Evolutionary conservation across 2,888 invertebrate genomes (phyloP).

Genomic region (Diplolepis rosae): DNA sequence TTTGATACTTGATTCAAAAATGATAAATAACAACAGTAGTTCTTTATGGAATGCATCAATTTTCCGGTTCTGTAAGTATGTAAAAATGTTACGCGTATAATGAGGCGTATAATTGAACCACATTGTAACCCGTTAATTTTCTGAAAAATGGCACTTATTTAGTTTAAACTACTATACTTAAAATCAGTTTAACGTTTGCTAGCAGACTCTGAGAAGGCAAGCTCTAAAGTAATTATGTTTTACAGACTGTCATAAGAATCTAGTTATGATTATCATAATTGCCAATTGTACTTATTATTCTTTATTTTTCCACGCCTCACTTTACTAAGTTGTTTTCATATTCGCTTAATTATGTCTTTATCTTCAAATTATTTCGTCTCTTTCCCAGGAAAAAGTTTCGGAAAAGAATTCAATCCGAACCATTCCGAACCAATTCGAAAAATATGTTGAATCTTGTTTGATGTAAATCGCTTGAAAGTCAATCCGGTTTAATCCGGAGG

Average conservation of each 20-base stretch:
- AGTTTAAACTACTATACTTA: not conserved
- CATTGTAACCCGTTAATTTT: not conserved
- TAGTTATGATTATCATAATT: conserved; percentile 7
- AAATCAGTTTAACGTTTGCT: not conserved
- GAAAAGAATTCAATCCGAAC: too few relatives aligned
- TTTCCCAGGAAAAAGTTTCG: too few relatives aligned
- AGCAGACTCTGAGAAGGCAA: not conserved
- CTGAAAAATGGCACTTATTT: not conserved
- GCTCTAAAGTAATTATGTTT: conserved; percentile 5
- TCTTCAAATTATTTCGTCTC: not conserved
- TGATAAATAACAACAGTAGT: too few relatives aligned
- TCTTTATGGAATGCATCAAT: not conserved
- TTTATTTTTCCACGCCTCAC: conserved; percentile 24
- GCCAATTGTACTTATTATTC: not conserved
- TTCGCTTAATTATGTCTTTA: not conserved
- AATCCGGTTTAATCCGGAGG: too few relatives aligned
- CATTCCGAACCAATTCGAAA: too few relatives aligned
- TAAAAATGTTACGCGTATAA: not conserved
- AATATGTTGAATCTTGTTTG: too few relatives aligned
- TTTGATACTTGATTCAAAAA: too few relatives aligned
- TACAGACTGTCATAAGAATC: conserved; percentile 11
- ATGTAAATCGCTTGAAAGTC: too few relatives aligned
- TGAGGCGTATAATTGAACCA: not conserved
- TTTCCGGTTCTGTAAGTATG: not conserved
- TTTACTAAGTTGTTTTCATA: not conserved